phyloP scores from a whole-genome alignment of 2,888 invertebrate genomes.

The Erebia palarica region DNA sequence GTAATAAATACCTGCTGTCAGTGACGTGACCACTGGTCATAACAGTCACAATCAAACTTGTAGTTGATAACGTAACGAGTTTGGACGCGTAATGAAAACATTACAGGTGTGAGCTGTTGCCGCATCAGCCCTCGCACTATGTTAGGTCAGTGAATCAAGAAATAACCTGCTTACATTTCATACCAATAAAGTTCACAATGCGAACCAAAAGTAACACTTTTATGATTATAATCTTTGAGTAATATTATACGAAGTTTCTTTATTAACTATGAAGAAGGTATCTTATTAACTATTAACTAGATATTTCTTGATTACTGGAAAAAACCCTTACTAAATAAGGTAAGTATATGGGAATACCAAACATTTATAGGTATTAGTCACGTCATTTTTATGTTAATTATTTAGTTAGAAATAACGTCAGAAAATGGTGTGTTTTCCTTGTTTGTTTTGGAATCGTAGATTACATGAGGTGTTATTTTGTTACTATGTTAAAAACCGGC shows the following conservation, averaged over 20 bases:
- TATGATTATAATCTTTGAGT: background rate
- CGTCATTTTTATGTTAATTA: background rate
- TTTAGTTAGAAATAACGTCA: background rate
- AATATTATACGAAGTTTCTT: background rate
- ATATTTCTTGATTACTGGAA: slow-evolving; percentile 15
- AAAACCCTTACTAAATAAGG: background rate
- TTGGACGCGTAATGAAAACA: background rate
- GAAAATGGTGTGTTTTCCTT: background rate
- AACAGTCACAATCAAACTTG: background rate
- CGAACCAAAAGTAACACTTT: background rate
- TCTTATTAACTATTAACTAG: background rate
- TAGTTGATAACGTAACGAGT: slow-evolving; percentile 3
- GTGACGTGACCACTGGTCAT: slow-evolving; percentile 4
- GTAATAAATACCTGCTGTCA: background rate
- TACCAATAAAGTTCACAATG: background rate
- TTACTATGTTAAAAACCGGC: too few relatives aligned
- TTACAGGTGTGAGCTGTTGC: background rate
- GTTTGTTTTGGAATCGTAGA: background rate
- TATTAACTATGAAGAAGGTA: background rate
- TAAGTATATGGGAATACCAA: background rate
- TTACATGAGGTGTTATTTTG: background rate
- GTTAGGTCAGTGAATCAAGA: background rate
- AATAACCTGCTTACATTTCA: too few relatives aligned
- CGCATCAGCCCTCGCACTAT: background rate
- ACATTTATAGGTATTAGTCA: background rate